Evolutionary conservation across 2,113 vertebrate genomes (phyloP), one percentile per base, ranked within the genome.

Genomic region (Oxygymnocypris stewartii): DNA sequence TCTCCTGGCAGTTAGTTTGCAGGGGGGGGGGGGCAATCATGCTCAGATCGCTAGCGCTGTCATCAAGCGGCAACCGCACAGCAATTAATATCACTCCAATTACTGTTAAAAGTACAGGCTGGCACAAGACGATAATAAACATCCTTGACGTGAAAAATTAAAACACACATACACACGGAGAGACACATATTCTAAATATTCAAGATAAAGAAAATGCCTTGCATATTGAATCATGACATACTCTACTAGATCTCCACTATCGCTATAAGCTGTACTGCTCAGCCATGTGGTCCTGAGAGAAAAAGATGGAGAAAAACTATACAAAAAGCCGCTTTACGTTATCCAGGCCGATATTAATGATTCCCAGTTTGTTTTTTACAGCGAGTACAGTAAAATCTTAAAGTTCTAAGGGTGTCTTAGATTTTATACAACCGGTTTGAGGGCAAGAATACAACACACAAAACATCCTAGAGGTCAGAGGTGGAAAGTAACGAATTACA

Each of bases 61-160:
- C 96, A 93, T 95, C 95, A 94, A 93, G 95, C 94, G 94, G 94
- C 95, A 88, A 93, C 93, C 93, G 89, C 94, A 89, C 92, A 93
- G 95, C 95, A 96, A 97, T 96, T 95, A 96, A 96, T 94, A 96
- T 96, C 93, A 79, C 95, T 95, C 92, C 96, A 96, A 96, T 97
- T 96, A 95, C 95, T 95, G 93, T 95, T 93, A 93, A 90, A 93
- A 93, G 95, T 95, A 95, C 92, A 95, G 94, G 95, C 96, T 96
- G 96, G 93, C 90, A 92, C 92, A 80, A 89, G 82, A 93, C 88
- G 95, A 97, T 96, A 96, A 96, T 95, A 92, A 95, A 94, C 95
- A 95, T 95, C 95, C 95, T 95, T 92, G 85, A 92, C 90, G 92
- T 91, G 90, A 94, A 93, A 94, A 92, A 96, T 94, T 94, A 94